A percentile compares a stretch with the other conserved stretches of the same genome.
These are phyloP conservation scores for Tetropium fuscum DNA, from an alignment of 2,888 invertebrate species.

Conservation along the genomic window DNA sequence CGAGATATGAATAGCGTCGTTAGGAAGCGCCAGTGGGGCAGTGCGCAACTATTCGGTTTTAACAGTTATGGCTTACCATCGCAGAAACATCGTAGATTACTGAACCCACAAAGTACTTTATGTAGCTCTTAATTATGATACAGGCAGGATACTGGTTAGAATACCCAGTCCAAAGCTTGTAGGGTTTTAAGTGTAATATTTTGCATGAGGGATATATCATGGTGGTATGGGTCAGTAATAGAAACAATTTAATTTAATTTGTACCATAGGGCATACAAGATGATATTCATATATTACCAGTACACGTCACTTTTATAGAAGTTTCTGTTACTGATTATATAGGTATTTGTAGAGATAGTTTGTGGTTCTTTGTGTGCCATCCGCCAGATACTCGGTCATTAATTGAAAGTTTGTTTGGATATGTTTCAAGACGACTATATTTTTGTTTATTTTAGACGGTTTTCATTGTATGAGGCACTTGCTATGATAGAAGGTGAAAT, in stretches of 20 bases:
- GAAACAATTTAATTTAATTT: too few species aligned
- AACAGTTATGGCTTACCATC: slow-evolving; percentile 50
- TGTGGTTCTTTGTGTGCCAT: too few species aligned
- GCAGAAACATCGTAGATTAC: slow-evolving; percentile 46
- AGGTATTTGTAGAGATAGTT: too few species aligned
- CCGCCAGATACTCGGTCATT: too few species aligned
- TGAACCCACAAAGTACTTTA: slow-evolving; percentile 40
- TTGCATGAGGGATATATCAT: neutral
- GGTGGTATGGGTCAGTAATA: too few species aligned
- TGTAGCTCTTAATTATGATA: slow-evolving; percentile 47
- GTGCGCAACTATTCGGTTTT: slow-evolving; percentile 49
- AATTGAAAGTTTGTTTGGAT: too few species aligned
- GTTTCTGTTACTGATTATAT: too few species aligned
- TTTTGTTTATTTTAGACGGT: slow-evolving; percentile 17
- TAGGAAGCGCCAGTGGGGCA: slow-evolving; percentile 22
- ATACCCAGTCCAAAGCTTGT: slow-evolving; percentile 10
- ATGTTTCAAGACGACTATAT: too few species aligned
- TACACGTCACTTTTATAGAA: too few species aligned
- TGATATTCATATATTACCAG: too few species aligned
- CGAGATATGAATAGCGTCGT: slow-evolving; percentile 34
- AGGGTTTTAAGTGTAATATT: neutral
- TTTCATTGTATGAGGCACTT: slow-evolving; percentile 20
- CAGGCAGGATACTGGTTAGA: slow-evolving; percentile 42
- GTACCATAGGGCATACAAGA: too few species aligned
- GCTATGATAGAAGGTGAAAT: slow-evolving; percentile 32